phyloP scores from a whole-genome alignment of 2,113 vertebrate genomes.

The Notiomystis cincta region DNA sequence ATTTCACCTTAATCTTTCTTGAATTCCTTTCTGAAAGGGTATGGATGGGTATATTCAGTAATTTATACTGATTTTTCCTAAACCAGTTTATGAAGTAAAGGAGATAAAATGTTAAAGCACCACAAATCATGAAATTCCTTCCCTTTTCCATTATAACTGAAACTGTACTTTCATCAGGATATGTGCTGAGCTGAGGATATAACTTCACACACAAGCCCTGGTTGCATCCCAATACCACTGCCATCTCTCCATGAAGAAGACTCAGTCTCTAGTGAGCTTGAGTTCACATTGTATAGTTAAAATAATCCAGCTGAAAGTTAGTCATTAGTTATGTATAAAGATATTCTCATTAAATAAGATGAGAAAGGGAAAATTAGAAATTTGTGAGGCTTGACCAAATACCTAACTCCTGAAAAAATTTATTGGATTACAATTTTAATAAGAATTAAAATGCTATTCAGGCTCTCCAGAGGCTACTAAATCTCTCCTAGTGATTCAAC shows the following conservation, averaged over 20 bases:
- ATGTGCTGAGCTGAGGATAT: rapidly evolving
- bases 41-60: not conserved
- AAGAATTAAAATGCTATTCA: not conserved
- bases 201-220: not conserved
- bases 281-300: not conserved
- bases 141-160: not conserved
- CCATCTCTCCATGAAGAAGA: not conserved
- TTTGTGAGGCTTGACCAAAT: conserved; percentile 12
- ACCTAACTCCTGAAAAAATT: not conserved
- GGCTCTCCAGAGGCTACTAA: not conserved
- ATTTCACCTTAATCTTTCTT: not conserved
- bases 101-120: not conserved
- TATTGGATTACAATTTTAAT: not conserved
- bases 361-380: not conserved
- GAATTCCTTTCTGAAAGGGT: not conserved
- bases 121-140: not conserved
- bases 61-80: not conserved
- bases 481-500: not conserved
- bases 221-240: not conserved
- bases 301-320: not conserved
- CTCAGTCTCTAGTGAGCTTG: not conserved
- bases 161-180: not conserved
- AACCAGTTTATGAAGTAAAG: not conserved
- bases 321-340: not conserved
- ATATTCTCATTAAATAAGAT: not conserved